These are phyloP conservation scores for Solenodon paradoxus DNA, from an alignment of 2,113 vertebrate species.

Conservation along the genomic window DNA sequence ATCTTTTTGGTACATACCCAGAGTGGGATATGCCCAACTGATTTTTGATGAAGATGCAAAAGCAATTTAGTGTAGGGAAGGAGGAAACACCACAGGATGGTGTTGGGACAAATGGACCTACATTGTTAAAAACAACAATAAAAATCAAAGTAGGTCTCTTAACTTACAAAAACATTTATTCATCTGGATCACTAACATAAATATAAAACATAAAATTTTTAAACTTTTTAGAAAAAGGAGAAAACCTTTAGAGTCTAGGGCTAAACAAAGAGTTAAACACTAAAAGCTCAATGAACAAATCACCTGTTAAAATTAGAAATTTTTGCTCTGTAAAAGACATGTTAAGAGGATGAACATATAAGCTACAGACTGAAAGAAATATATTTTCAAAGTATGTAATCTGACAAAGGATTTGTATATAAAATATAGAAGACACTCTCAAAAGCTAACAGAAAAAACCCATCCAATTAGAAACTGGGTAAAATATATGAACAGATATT, in stretches of 20 bases:
- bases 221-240: no score
- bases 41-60: neutral
- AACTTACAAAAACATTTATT: neutral
- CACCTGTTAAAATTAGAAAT: no score
- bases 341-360: no score
- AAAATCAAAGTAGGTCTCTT: neutral
- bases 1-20: no score
- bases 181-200: neutral
- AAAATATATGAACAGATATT: neutral
- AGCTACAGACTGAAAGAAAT: neutral
- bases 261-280: neutral
- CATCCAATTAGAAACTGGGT: neutral
- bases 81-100: neutral
- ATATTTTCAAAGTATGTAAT: neutral
- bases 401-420: neutral
- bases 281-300: neutral
- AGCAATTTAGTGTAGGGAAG: neutral
- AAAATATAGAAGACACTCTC: neutral
- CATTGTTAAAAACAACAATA: neutral
- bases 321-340: no score
- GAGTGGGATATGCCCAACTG: no score
- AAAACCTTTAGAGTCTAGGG: neutral
- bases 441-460: neutral
- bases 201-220: no score
- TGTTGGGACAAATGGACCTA: neutral